Evolutionary conservation across 2,888 invertebrate genomes (phyloP).

Genomic region (Sinodicranocentrus sp.): DNA sequence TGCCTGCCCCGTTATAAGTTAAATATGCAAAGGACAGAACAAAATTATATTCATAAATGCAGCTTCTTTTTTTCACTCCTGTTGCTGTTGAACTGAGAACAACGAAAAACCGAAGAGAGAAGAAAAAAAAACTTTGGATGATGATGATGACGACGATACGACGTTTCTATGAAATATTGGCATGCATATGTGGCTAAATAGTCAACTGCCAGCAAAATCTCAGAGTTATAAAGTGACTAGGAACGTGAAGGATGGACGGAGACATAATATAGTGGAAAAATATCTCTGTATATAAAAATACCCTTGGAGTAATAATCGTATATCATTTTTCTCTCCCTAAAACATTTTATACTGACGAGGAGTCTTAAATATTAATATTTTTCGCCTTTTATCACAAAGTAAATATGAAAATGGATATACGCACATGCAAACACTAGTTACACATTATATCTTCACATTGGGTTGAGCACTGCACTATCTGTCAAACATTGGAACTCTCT

Average conservation of each 20-base stretch:
- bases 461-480: neutral
- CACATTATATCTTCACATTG: no score
- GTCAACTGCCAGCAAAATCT: no score
- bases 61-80: neutral
- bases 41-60: conserved; percentile 9
- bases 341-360: neutral
- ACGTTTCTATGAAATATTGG: neutral
- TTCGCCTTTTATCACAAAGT: conserved; percentile 31
- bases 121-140: neutral
- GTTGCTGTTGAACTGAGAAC: no score
- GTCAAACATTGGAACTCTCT: no score
- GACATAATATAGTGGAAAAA: conserved; percentile 37
- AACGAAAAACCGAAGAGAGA: no score
- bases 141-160: neutral
- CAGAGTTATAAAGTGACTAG: no score
- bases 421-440: conserved; percentile 1
- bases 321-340: conserved; percentile 36
- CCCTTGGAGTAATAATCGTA: conserved; percentile 52
- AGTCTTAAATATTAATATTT: neutral
- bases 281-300: no score
- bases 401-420: neutral
- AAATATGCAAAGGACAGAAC: no score
- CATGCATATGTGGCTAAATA: neutral
- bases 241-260: no score
- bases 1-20: no score